phyloP scores from a whole-genome alignment of 2,797 vertebrate genomes.

The Crocodylus rhombifer region DNA sequence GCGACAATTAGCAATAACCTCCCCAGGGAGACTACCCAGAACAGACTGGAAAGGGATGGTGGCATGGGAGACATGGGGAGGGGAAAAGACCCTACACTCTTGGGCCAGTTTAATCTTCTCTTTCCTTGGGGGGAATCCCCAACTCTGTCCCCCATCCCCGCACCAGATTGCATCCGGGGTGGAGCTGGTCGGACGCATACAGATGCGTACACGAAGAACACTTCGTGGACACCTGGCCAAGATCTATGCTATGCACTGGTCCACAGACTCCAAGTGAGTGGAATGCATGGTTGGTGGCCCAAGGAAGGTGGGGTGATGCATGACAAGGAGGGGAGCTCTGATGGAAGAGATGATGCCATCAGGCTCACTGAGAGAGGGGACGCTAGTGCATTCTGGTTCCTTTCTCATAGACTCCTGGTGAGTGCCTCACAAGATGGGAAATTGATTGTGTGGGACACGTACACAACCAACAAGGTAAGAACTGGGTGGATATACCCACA shows the following conservation, averaged over 20 bases:
- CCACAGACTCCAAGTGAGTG: slow-evolving; percentile 91
- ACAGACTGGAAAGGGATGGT: not conserved
- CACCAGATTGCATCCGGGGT: slow-evolving; percentile 81
- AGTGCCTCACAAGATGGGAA: slow-evolving; percentile 99
- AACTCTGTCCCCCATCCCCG: not conserved
- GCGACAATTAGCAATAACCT: rapidly evolving
- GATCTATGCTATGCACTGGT: slow-evolving; percentile 99
- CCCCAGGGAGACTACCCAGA: not conserved
- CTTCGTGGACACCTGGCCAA: slow-evolving; percentile 96
- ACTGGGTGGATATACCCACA: not conserved
- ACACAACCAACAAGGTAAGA: slow-evolving; percentile 95
- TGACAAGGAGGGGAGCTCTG: not conserved
- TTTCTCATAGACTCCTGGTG: slow-evolving; percentile 89
- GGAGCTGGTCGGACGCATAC: slow-evolving; percentile 88
- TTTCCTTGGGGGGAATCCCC: not conserved
- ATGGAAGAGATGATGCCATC: not conserved
- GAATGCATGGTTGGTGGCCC: not conserved
- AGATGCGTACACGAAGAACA: slow-evolving; percentile 94
- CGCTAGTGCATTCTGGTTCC: not conserved
- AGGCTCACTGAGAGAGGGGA: not conserved
- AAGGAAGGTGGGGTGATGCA: not conserved
- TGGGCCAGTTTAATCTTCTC: not conserved
- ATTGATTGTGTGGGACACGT: slow-evolving; percentile 97
- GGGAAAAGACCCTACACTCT: not conserved
- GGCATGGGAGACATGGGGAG: not conserved